Conservation (phyloP, 2,797 vertebrate genomes). For the Micropoecilia bifurca region DNA sequence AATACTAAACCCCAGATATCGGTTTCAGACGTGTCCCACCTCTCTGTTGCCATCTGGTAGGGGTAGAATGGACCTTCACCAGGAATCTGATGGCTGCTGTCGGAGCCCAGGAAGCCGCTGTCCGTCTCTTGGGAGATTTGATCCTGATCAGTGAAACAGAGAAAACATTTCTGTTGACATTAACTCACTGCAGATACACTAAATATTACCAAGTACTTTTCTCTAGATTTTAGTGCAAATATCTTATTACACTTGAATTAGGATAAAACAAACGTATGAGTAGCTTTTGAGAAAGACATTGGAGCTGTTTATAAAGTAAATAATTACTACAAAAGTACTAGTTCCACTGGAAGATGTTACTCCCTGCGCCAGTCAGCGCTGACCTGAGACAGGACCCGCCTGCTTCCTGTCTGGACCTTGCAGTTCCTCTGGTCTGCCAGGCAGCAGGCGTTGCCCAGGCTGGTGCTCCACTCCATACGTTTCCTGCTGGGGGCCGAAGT, state of each 20-base stretch:
- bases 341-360: too few relatives aligned
- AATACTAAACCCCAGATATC: too few relatives aligned
- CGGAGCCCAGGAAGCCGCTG: slow-evolving; percentile 94
- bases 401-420: slow-evolving; percentile 52
- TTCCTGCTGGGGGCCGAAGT: slow-evolving; percentile 12
- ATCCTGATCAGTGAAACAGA: slow-evolving; percentile 77
- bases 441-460: slow-evolving; percentile 65
- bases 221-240: too few relatives aligned
- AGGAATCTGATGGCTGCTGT: slow-evolving; percentile 85
- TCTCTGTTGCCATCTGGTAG: slow-evolving; percentile 70
- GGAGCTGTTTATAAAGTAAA: too few relatives aligned
- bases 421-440: slow-evolving; percentile 52
- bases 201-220: too few relatives aligned
- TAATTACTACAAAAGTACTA: too few relatives aligned
- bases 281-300: too few relatives aligned
- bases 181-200: too few relatives aligned
- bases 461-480: slow-evolving; percentile 59
- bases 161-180: neutral
- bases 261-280: too few relatives aligned
- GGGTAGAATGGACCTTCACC: slow-evolving; percentile 75
- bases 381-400: slow-evolving; percentile 72
- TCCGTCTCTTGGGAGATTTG: slow-evolving; percentile 92
- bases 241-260: too few relatives aligned
- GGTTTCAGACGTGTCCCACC: slow-evolving; percentile 62
- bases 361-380: slow-evolving; percentile 1